Conservation (phyloP, 2,888 invertebrate genomes). For the Trichogramma dendrolimi region DNA sequence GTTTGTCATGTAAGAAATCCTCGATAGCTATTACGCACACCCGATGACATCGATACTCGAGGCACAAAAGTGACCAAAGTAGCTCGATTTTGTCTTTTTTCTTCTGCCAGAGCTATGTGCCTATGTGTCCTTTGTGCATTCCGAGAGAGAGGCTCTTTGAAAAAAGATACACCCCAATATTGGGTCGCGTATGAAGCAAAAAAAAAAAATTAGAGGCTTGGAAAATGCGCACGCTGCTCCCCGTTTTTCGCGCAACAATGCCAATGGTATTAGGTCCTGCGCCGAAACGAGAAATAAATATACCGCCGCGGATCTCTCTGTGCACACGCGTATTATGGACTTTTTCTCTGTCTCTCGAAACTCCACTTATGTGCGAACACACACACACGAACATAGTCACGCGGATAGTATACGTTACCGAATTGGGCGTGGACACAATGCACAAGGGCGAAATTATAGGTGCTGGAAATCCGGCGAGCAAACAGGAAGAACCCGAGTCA, state of each 20-base stretch:
- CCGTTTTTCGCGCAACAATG: slow-evolving; percentile 5
- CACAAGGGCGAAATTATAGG: slow-evolving; percentile 47
- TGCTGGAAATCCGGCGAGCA: slow-evolving; percentile 48
- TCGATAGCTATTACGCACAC: neutral
- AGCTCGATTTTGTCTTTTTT: neutral
- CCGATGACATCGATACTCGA: neutral
- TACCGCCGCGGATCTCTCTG: too few relatives aligned
- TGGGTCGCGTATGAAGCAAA: too few relatives aligned
- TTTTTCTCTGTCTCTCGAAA: too few relatives aligned
- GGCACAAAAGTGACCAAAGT: slow-evolving; percentile 20
- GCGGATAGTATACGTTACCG: too few relatives aligned
- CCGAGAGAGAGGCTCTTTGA: too few relatives aligned
- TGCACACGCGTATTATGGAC: too few relatives aligned
- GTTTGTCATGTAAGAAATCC: neutral
- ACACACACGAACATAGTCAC: too few relatives aligned
- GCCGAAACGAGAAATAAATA: neutral
- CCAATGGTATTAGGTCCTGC: slow-evolving; percentile 37
- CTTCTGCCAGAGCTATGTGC: neutral
- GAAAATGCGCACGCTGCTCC: slow-evolving; percentile 18
- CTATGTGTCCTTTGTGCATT: neutral
- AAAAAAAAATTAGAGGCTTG: slow-evolving; percentile 14
- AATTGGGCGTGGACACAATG: neutral
- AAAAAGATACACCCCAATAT: too few relatives aligned
- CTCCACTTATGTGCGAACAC: too few relatives aligned
- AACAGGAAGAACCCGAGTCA: slow-evolving; percentile 46